Evolutionary conservation across 2,888 invertebrate genomes (phyloP), one percentile per base, ranked within the genome.

Genomic region (Epinotia ramella): DNA sequence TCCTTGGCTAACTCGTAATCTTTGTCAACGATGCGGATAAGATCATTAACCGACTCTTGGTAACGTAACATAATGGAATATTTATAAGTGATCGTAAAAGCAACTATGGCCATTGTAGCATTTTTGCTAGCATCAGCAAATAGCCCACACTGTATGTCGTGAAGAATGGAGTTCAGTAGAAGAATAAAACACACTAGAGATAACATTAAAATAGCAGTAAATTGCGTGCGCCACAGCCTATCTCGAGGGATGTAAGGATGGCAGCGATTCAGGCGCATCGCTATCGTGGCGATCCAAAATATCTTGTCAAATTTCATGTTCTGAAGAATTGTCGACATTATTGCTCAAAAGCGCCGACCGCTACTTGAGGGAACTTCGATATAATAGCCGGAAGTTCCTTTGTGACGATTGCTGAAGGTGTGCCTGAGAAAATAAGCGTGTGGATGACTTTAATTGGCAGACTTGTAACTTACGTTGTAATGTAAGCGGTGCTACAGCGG

Each of bases 91-190:
- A 88, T 82, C 2, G 86, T 88, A 16, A 86, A 59, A 44, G 83
- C 80, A 2, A 92, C 83, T 3, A 89, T 83, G 2, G 81, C 76
- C 82, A 91, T 88, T 2, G 85, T 82, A 0, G 81, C 78, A 75
- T 89, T 89, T 78, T 88, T 90, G 73, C 87, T 86, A 0, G 86
- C 88, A 72, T 89, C 89, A 2, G 82, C 77, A 71, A 84, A 87
- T 16, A 82, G 82, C 20, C 83, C 81, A 2, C 70, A 18, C 67
- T 78, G 82, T 5, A 89, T 80, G 57, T 91, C 89, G 63, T 88
- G 81, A 40, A 40, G 2, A 77, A 78, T 16, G 87, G 90, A 88
- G 77, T 88, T 78, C 0, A 76, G 0, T 1, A 89, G 80, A n/a
- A 86, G 80, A 40, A 78, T 1, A 11, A 79, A 80, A 70, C 78